A percentile compares a stretch with the other conserved stretches of the same genome.
Evolutionary conservation across 1,140 invertebrate genomes (phyloP).

Genomic region (Achroia grisella): DNA sequence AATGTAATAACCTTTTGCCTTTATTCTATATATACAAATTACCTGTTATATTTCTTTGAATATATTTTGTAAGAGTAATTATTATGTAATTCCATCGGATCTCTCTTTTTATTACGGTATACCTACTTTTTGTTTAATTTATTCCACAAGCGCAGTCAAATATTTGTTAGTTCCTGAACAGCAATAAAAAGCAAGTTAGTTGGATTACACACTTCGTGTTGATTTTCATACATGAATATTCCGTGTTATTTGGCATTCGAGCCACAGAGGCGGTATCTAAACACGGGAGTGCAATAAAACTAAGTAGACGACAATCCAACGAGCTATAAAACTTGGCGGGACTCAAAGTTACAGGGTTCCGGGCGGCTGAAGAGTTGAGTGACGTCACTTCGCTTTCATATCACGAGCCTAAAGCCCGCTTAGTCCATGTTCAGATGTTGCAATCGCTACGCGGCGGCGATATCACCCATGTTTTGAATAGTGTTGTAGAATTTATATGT

Average conservation of each 20-base stretch:
- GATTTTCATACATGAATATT: constrained; percentile 63
- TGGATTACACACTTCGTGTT: constrained; percentile 15
- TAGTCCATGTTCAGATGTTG: constrained; percentile 17
- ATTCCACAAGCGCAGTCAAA: constrained; percentile 2
- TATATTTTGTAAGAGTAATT: no score
- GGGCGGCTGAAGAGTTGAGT: constrained; percentile 31
- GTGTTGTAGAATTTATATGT: not conserved
- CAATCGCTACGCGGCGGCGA: constrained; percentile 12
- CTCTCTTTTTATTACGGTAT: no score
- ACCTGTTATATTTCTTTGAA: no score
- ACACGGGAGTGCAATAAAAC: constrained; percentile 63
- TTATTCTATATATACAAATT: no score
- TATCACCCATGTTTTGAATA: not conserved
- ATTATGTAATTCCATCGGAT: no score
- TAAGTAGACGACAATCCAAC: constrained; percentile 58
- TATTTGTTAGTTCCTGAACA: constrained; percentile 31
- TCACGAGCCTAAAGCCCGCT: constrained; percentile 55
- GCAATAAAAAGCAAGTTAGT: constrained; percentile 33
- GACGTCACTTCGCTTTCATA: constrained; percentile 67
- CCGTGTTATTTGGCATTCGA: constrained; percentile 45
- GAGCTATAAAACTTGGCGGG: constrained; percentile 53
- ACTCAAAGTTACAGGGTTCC: constrained; percentile 30
- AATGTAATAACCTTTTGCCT: no score
- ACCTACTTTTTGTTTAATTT: not conserved
- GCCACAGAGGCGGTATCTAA: constrained; percentile 37